A percentile compares a stretch with the other conserved stretches of the same genome.
Conservation (phyloP, 2,113 vertebrate species). For the Myiagra hebetior region DNA sequence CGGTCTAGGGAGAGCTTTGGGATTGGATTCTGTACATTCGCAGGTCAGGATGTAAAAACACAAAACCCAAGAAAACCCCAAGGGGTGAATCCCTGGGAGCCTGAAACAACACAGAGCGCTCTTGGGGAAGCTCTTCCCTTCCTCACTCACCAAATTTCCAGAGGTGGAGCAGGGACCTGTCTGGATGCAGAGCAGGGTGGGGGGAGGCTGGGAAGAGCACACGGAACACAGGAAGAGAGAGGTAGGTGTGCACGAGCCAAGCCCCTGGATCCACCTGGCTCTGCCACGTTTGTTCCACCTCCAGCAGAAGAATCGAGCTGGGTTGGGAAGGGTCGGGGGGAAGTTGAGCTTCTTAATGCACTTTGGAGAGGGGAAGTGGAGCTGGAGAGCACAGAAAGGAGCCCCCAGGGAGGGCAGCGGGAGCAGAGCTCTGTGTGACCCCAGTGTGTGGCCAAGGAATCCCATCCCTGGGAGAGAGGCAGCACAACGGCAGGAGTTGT, state of each 20-base stretch:
- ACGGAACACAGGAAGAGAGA: neutral
- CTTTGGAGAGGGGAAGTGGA: constrained; percentile 7
- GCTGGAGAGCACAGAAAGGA: neutral
- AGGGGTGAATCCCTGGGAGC: neutral
- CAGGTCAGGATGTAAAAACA: neutral
- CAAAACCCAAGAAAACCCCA: neutral
- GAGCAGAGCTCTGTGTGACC: neutral
- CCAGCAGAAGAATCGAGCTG: neutral
- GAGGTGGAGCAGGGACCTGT: neutral
- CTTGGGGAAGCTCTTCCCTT: neutral
- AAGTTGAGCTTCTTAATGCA: constrained; percentile 6
- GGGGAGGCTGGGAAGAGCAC: neutral
- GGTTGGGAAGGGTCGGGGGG: neutral
- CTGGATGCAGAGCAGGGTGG: neutral
- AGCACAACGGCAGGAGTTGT: constrained; percentile 1
- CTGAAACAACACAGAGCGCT: neutral
- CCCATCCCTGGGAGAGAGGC: constrained; percentile 25
- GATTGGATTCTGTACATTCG: neutral
- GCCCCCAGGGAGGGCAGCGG: neutral
- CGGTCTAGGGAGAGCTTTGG: neutral
- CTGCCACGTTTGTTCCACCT: neutral
- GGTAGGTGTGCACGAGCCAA: neutral
- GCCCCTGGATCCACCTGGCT: neutral
- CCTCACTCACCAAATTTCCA: neutral
- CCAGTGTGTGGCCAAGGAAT: neutral